A percentile compares a stretch with the other conserved stretches of the same genome.
These are phyloP conservation scores for Brachionus paranguensis DNA, from an alignment of 1,140 invertebrate species.

Conservation along the genomic window DNA sequence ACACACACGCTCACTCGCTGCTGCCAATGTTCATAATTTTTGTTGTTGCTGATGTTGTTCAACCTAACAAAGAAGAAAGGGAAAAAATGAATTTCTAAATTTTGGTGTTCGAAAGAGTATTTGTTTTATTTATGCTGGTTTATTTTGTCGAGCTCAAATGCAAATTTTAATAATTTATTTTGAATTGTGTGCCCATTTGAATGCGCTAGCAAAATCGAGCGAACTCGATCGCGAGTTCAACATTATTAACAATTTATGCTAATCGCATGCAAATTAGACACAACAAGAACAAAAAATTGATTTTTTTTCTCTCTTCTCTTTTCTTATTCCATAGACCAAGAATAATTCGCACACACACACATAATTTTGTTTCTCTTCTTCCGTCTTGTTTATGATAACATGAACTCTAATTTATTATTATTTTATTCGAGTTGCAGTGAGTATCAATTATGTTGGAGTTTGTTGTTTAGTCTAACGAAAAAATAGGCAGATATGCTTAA, in stretches of 20 bases:
- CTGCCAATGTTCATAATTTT: constrained; percentile 11
- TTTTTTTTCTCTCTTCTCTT: neutral
- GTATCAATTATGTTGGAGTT: neutral
- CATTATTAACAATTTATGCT: neutral
- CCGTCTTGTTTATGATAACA: neutral
- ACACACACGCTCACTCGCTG: neutral
- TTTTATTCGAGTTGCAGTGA: neutral
- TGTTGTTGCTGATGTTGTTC: neutral
- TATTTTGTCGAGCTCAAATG: neutral
- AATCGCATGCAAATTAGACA: neutral
- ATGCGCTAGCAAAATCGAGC: neutral
- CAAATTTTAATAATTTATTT: neutral
- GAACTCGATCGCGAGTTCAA: neutral
- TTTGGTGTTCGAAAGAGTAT: neutral
- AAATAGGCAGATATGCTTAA: neutral
- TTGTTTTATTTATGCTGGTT: neutral
- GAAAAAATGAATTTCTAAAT: neutral
- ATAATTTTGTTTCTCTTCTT: neutral
- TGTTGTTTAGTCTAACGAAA: neutral
- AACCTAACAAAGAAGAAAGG: neutral
- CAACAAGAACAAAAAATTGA: neutral
- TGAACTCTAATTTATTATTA: constrained; percentile 25
- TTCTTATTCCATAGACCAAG: neutral
- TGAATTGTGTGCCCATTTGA: neutral
- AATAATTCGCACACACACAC: neutral